A percentile compares a stretch with the other conserved stretches of the same genome.
These are phyloP conservation scores for Phoxinus phoxinus DNA, from an alignment of 2,113 vertebrate genomes.

Conservation along the genomic window DNA sequence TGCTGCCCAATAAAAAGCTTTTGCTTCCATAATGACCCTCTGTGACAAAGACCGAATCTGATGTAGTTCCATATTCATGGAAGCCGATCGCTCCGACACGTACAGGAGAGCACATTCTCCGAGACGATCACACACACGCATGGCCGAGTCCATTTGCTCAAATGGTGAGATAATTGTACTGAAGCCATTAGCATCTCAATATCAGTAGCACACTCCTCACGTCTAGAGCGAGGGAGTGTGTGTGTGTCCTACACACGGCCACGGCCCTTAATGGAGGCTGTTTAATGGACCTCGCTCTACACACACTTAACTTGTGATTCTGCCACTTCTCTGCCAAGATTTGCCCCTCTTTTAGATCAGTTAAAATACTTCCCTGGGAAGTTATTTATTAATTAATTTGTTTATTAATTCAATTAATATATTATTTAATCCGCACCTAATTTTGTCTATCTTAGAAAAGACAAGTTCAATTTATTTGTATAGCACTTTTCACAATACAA, in stretches of 20 bases:
- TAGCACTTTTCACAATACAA: background rate
- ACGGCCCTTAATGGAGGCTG: constrained; percentile 43
- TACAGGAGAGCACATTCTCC: constrained; percentile 36
- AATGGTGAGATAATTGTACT: constrained; percentile 48
- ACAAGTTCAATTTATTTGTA: background rate
- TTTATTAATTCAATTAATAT: background rate
- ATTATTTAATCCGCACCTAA: constrained; percentile 22
- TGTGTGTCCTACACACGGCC: background rate
- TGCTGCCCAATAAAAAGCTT: constrained; percentile 37
- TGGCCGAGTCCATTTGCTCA: constrained; percentile 54
- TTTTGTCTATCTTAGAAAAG: background rate
- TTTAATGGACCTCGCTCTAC: constrained; percentile 35
- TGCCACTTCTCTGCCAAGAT: constrained; percentile 26
- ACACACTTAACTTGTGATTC: constrained; percentile 32
- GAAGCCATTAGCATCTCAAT: constrained; percentile 54
- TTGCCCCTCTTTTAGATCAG: constrained; percentile 5
- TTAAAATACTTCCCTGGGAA: constrained; percentile 7
- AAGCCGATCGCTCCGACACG: constrained; percentile 32
- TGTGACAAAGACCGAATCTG: constrained; percentile 47
- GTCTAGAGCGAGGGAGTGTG: constrained; percentile 33
- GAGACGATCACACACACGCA: constrained; percentile 40
- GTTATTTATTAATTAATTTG: background rate
- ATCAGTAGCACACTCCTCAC: constrained; percentile 44
- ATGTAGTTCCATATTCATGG: constrained; percentile 57
- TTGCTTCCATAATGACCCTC: constrained; percentile 35